Evolutionary conservation across 2,797 vertebrate species (phyloP).

Genomic region (Eidolon dupreanum): DNA sequence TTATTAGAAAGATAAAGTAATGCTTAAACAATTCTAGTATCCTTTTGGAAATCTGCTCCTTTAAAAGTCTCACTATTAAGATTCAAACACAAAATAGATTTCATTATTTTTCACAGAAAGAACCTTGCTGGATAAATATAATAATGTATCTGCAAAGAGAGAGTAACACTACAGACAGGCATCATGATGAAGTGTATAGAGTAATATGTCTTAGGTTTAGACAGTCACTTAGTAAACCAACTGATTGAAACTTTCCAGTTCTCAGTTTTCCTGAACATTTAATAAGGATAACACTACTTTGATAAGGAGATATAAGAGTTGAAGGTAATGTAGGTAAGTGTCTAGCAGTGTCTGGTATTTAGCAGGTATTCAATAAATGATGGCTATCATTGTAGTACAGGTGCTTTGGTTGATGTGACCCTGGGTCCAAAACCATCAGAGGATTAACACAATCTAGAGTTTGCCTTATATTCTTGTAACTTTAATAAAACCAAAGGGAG

Average conservation of each 20-base stretch:
- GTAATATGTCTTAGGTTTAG: background rate
- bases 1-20: conserved; percentile 5
- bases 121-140: background rate
- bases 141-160: background rate
- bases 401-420: background rate
- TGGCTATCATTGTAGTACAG: background rate
- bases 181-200: background rate
- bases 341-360: background rate
- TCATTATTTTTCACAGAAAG: background rate
- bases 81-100: background rate
- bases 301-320: background rate
- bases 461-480: background rate
- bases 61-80: background rate
- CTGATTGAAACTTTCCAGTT: background rate
- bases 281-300: background rate
- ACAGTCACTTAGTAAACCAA: background rate
- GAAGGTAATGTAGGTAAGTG: background rate
- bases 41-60: background rate
- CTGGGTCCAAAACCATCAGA: background rate
- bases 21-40: background rate
- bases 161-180: background rate
- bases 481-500: conserved; percentile 12
- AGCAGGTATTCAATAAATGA: background rate
- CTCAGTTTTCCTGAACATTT: background rate
- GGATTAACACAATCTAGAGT: background rate